phyloP scores from a whole-genome alignment of 2,113 vertebrate species.

The Xiphorhynchus elegans region DNA sequence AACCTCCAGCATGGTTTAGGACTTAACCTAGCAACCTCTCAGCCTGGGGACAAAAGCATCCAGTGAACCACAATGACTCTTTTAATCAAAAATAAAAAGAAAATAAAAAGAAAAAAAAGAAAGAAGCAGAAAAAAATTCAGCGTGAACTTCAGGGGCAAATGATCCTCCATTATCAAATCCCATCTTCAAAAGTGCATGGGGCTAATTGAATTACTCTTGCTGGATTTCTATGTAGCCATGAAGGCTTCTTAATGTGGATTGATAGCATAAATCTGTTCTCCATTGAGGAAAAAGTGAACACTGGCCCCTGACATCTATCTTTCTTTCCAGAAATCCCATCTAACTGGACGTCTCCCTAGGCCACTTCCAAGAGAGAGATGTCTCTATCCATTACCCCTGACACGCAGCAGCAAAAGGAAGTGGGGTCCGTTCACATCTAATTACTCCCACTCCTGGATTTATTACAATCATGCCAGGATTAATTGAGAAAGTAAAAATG shows the following conservation, averaged over 20 bases:
- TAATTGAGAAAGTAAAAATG: constrained; percentile 69
- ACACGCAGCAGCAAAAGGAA: not conserved
- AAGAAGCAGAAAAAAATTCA: not conserved
- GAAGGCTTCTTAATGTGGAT: constrained; percentile 27
- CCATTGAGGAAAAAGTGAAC: not conserved
- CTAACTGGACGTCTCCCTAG: not conserved
- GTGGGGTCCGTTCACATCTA: constrained; percentile 22
- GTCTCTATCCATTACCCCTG: constrained; percentile 43
- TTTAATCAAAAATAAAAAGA: not conserved
- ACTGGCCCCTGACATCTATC: not conserved
- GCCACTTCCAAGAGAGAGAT: constrained; percentile 12
- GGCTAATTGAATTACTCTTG: constrained; percentile 19
- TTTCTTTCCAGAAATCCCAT: constrained; percentile 18
- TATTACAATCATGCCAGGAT: constrained; percentile 64
- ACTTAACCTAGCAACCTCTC: not conserved
- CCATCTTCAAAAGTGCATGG: not conserved
- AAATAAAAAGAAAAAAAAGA: not conserved
- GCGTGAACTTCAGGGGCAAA: not conserved
- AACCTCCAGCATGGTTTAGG: not conserved
- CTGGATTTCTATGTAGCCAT: not conserved
- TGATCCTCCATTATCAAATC: not conserved
- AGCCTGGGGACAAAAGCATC: not conserved
- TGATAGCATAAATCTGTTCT: constrained; percentile 18
- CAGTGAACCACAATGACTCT: not conserved
- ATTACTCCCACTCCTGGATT: constrained; percentile 58